phyloP scores from a whole-genome alignment of 2,888 invertebrate species.

The Elmis aenea region DNA sequence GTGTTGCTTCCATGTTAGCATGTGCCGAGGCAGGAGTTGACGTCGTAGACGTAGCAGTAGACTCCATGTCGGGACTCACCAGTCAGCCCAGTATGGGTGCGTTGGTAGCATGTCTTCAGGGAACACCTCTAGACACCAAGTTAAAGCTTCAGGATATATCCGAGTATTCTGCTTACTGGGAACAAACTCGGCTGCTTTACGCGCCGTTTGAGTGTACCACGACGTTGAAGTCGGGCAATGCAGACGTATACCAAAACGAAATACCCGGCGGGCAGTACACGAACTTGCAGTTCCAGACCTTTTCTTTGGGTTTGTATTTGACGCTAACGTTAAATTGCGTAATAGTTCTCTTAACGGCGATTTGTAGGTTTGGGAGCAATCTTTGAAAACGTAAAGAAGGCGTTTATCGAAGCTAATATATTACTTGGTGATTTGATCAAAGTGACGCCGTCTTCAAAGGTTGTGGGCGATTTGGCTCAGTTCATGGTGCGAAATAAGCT shows the following conservation, averaged over 20 bases:
- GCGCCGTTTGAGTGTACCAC: conserved; percentile 98
- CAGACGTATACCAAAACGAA: conserved; percentile 97
- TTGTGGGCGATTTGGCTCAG: conserved; percentile 97
- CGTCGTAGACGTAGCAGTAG: conserved; percentile 95
- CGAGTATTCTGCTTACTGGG: conserved; percentile 98
- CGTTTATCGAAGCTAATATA: conserved; percentile 88
- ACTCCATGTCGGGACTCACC: conserved; percentile 98
- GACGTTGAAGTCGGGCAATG: conserved; percentile 95
- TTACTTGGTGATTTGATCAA: conserved; percentile 96
- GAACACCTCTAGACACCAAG: conserved; percentile 51
- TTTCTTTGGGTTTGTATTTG: conserved; percentile 91
- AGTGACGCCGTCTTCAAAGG: conserved; percentile 98
- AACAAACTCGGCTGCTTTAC: conserved; percentile 92
- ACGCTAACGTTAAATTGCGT: no score
- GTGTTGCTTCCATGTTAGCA: conserved; percentile 91
- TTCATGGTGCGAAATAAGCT: conserved; percentile 99
- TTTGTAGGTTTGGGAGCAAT: conserved; percentile 93
- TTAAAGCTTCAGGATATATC: conserved; percentile 76
- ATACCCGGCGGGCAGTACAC: conserved; percentile 99
- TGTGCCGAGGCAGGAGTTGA: conserved; percentile 92
- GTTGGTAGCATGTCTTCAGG: conserved; percentile 72
- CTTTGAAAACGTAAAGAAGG: conserved; percentile 96
- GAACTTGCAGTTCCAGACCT: conserved; percentile 98
- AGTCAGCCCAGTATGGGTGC: conserved; percentile 99
- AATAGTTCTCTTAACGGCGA: no score